A percentile compares a stretch with the other conserved stretches of the same genome.
These are phyloP conservation scores for Arion vulgaris DNA, from an alignment of 1,140 invertebrate genomes.

Conservation along the genomic window DNA sequence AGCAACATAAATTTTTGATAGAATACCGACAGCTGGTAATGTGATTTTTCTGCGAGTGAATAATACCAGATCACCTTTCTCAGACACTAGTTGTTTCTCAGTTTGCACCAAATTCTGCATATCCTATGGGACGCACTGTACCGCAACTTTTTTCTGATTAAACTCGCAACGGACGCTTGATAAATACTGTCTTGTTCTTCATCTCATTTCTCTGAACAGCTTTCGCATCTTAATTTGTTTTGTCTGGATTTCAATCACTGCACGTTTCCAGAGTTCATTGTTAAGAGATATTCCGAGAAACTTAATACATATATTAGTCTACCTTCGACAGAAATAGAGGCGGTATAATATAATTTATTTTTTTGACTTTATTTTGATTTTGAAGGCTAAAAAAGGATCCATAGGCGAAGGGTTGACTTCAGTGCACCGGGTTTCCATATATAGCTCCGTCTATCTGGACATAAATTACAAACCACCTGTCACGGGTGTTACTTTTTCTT, in stretches of 20 bases:
- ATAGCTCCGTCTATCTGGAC: too few relatives aligned
- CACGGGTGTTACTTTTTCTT: too few relatives aligned
- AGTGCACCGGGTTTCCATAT: too few relatives aligned
- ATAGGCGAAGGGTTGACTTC: too few relatives aligned
- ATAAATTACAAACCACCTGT: too few relatives aligned
- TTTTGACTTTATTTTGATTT: too few relatives aligned
- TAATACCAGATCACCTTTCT: not conserved
- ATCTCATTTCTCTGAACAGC: too few relatives aligned
- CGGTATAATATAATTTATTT: too few relatives aligned
- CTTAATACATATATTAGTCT: not conserved
- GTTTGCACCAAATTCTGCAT: not conserved
- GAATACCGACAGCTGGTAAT: too few relatives aligned
- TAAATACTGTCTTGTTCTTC: not conserved
- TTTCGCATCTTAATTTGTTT: not conserved
- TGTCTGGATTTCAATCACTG: not conserved
- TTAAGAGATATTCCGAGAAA: not conserved
- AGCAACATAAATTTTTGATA: too few relatives aligned
- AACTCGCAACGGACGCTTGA: not conserved
- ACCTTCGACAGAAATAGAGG: not conserved
- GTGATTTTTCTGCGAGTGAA: not conserved
- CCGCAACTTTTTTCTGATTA: conserved; percentile 4
- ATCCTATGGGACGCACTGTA: not conserved
- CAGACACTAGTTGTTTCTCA: not conserved
- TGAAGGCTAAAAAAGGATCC: too few relatives aligned
- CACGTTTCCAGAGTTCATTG: not conserved